phyloP scores from a whole-genome alignment of 2,797 vertebrate genomes.

The Sebastes steindachneri region DNA sequence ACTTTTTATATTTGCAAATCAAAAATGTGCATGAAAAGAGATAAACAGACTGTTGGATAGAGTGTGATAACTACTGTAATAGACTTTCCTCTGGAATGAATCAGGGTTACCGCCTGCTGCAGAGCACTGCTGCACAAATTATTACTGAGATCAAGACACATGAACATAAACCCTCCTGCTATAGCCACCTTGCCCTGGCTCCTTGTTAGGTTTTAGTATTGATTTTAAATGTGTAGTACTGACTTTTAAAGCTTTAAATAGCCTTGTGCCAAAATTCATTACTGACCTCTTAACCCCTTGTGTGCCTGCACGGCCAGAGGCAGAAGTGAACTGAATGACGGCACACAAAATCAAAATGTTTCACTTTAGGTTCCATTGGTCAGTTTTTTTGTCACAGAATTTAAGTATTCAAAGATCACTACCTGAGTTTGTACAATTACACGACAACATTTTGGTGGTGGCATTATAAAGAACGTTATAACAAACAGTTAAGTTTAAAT shows the following conservation, averaged over 20 bases:
- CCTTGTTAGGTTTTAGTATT: slow-evolving; percentile 29
- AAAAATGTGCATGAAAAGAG: neutral
- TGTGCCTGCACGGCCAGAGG: neutral
- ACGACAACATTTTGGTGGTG: neutral
- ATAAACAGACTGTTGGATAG: neutral
- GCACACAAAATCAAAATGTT: neutral
- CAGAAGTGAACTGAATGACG: neutral
- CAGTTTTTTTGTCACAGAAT: neutral
- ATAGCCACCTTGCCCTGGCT: slow-evolving; percentile 26
- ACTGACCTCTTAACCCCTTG: slow-evolving; percentile 32
- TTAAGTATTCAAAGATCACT: neutral
- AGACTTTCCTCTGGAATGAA: slow-evolving; percentile 7
- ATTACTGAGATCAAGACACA: slow-evolving; percentile 45
- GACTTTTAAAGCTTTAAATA: slow-evolving; percentile 63
- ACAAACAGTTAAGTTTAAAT: slow-evolving; percentile 17
- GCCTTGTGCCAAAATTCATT: slow-evolving; percentile 43
- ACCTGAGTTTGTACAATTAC: neutral
- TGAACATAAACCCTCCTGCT: slow-evolving; percentile 33
- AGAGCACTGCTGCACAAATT: slow-evolving; percentile 29
- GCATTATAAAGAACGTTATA: neutral
- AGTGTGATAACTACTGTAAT: neutral
- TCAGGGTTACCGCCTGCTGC: slow-evolving; percentile 1
- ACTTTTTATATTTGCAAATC: neutral
- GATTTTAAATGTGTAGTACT: slow-evolving; percentile 52
- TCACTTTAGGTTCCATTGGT: neutral